Evolutionary conservation across 1,140 invertebrate genomes (phyloP).

Genomic region (Battus philenor): DNA sequence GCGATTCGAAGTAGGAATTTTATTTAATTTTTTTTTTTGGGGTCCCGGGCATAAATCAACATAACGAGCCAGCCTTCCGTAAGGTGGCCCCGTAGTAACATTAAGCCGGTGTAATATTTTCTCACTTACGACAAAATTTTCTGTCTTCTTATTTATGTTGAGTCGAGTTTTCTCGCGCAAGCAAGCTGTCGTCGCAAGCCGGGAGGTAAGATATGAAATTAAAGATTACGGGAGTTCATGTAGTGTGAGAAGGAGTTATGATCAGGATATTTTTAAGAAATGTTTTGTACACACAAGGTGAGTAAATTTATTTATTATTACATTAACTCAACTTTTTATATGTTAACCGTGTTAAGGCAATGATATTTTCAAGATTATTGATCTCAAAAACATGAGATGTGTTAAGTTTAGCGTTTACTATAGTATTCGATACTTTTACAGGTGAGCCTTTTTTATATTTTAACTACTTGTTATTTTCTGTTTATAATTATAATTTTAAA

Average conservation of each 20-base stretch:
- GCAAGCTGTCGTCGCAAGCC: constrained; percentile 49
- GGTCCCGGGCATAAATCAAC: constrained; percentile 62
- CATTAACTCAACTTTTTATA: too few relatives aligned
- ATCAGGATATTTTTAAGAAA: constrained; percentile 3
- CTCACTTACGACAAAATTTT: constrained; percentile 69
- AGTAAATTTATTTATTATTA: too few relatives aligned
- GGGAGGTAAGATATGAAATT: constrained; percentile 42
- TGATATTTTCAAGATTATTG: too few relatives aligned
- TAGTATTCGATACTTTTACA: too few relatives aligned
- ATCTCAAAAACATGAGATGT: too few relatives aligned
- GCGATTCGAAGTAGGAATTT: constrained; percentile 33
- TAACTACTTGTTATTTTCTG: too few relatives aligned
- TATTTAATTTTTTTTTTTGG: constrained; percentile 49
- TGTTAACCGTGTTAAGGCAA: too few relatives aligned
- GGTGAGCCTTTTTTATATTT: too few relatives aligned
- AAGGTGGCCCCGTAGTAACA: constrained; percentile 56
- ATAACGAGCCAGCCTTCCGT: constrained; percentile 61
- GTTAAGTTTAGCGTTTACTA: too few relatives aligned
- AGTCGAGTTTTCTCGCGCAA: constrained; percentile 35
- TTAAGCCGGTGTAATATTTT: constrained; percentile 71
- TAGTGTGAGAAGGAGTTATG: constrained; percentile 3
- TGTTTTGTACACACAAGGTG: too few relatives aligned
- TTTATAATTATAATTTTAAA: too few relatives aligned
- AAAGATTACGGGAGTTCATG: constrained; percentile 26
- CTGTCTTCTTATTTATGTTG: constrained; percentile 59